Conservation (phyloP, 2,888 invertebrate species). For the Himalopsyche tibetana region DNA sequence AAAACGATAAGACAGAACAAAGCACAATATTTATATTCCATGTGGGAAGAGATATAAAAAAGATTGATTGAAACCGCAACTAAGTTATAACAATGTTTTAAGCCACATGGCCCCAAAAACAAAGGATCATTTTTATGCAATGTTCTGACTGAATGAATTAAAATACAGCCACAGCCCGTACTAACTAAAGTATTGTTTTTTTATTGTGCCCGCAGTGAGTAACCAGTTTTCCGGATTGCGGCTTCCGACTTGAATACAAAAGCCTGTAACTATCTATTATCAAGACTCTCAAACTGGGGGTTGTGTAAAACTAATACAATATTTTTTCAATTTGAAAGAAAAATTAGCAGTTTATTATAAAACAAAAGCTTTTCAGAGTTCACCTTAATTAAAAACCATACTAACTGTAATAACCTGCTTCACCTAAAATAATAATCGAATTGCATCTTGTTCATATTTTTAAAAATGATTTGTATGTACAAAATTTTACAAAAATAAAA, state of each 20-base stretch:
- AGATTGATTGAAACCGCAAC: constrained; percentile 31
- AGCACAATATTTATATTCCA: neutral
- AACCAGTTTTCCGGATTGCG: constrained; percentile 13
- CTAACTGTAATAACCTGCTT: too few species aligned
- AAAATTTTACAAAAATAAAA: too few species aligned
- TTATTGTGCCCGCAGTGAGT: neutral
- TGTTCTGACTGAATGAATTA: neutral
- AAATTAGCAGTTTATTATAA: too few species aligned
- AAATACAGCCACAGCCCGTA: neutral
- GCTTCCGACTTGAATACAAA: constrained; percentile 12
- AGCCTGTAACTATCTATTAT: neutral
- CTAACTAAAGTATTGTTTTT: neutral
- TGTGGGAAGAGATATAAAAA: neutral
- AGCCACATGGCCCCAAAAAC: constrained; percentile 14
- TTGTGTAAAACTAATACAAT: too few species aligned
- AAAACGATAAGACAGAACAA: too few species aligned
- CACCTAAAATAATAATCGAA: too few species aligned
- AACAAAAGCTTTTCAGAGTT: too few species aligned
- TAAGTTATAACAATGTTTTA: neutral
- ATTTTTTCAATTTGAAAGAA: too few species aligned
- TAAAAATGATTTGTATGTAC: too few species aligned
- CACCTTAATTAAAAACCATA: too few species aligned
- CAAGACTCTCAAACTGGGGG: too few species aligned
- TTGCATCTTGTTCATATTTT: too few species aligned
- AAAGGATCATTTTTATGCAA: constrained; percentile 26